Conservation (phyloP, 2,888 invertebrate genomes). For the Nomada ferruginata region DNA sequence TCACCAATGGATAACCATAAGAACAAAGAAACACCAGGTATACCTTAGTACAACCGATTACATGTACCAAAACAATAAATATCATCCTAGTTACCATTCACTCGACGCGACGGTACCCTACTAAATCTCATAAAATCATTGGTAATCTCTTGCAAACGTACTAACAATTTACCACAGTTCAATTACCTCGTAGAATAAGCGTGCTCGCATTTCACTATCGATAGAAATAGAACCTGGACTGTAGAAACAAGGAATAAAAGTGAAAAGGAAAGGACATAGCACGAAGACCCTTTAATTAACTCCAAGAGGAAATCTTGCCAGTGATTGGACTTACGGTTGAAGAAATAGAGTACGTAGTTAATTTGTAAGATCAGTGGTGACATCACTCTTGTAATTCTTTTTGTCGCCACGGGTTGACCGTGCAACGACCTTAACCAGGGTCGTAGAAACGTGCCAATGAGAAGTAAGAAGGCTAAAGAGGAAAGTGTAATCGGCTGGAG, state of each 20-base stretch:
- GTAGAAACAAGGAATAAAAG: too few relatives aligned
- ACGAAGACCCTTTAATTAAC: too few relatives aligned
- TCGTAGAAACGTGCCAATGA: conserved; percentile 57
- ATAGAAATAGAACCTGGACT: background rate
- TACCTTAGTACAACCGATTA: too few relatives aligned
- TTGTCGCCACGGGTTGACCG: conserved; percentile 4
- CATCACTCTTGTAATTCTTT: conserved; percentile 48
- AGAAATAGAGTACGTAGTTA: too few relatives aligned
- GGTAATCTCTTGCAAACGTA: background rate
- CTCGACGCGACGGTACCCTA: background rate
- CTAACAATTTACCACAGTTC: too few relatives aligned
- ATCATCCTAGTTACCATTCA: too few relatives aligned
- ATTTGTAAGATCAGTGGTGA: conserved; percentile 53
- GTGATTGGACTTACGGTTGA: background rate
- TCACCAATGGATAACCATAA: too few relatives aligned
- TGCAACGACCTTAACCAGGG: conserved; percentile 59
- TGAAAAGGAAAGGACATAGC: too few relatives aligned
- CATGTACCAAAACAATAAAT: too few relatives aligned
- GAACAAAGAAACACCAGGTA: too few relatives aligned
- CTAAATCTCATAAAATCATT: background rate
- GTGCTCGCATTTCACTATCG: background rate
- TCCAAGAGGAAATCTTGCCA: background rate
- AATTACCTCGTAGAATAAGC: background rate
- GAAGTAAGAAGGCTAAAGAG: conserved; percentile 54
- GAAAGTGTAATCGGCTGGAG: conserved; percentile 69